Conservation (phyloP, 2,888 invertebrate genomes). For the Aquatica leii region DNA sequence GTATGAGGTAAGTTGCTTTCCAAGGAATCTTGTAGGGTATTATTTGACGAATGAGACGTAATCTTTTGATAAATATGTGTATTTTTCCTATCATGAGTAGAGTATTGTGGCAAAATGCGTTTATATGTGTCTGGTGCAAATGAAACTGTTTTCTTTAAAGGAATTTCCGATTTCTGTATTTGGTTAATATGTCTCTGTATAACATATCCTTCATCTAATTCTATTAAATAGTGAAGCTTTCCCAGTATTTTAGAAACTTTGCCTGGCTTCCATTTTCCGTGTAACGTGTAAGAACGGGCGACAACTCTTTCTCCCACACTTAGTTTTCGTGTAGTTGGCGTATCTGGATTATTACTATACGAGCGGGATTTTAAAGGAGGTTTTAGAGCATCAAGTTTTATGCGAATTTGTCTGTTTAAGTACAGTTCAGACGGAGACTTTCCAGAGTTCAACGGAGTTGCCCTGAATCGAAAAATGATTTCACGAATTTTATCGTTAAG, state of each 20-base stretch:
- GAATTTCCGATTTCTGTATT: background rate
- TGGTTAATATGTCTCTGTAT: conserved; percentile 5
- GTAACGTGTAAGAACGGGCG: conserved; percentile 1
- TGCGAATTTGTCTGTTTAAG: conserved; percentile 4
- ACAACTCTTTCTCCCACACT: conserved; percentile 1
- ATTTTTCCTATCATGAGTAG: background rate
- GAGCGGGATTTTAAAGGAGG: background rate
- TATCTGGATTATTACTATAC: background rate
- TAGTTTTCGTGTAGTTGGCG: background rate
- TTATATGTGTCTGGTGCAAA: conserved; percentile 3
- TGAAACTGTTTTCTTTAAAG: background rate
- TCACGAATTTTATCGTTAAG: conserved; percentile 5
- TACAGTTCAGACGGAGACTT: background rate
- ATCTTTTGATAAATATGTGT: background rate
- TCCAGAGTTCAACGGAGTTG: conserved; percentile 5
- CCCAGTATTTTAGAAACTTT: conserved; percentile 3
- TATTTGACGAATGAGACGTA: conserved; percentile 1
- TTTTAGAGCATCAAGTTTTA: conserved; percentile 1
- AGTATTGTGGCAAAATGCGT: conserved; percentile 3
- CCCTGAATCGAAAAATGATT: background rate
- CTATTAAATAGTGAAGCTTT: background rate
- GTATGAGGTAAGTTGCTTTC: too few species aligned
- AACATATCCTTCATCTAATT: conserved; percentile 1
- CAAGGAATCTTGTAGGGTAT: background rate
- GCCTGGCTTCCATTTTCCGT: conserved; percentile 1